Evolutionary conservation across 2,888 invertebrate species (phyloP).

Genomic region (Cepaea hortensis): DNA sequence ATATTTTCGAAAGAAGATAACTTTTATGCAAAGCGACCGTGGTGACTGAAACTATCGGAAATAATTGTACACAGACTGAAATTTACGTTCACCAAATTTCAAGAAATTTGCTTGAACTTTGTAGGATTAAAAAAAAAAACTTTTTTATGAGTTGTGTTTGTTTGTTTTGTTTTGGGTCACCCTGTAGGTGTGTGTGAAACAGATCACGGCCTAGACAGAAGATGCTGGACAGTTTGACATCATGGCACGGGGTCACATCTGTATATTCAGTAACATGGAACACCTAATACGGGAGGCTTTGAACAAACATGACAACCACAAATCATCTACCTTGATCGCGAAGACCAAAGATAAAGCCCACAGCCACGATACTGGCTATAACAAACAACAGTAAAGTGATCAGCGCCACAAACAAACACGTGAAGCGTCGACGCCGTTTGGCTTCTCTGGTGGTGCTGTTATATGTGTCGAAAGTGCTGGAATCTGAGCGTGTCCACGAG

Average conservation of each 20-base stretch:
- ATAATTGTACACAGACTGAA: neutral
- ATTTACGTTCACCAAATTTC: too few relatives aligned
- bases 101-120: neutral
- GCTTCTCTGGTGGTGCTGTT: neutral
- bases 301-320: too few relatives aligned
- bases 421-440: neutral
- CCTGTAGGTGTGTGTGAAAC: neutral
- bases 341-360: neutral
- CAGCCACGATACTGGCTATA: constrained; percentile 14
- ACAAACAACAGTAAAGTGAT: neutral
- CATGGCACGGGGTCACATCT: too few relatives aligned
- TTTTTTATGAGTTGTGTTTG: neutral
- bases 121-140: neutral
- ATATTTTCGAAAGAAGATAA: too few relatives aligned
- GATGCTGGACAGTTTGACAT: too few relatives aligned
- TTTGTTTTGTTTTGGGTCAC: too few relatives aligned
- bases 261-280: neutral
- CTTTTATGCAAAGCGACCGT: too few relatives aligned
- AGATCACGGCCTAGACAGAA: neutral
- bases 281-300: too few relatives aligned
- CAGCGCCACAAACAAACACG: neutral
- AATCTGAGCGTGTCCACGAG: neutral
- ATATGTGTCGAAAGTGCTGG: neutral
- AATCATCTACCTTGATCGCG: neutral
- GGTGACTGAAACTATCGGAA: neutral